Percentiles rank a stretch among this genome's conserved stretches.
Conservation (phyloP, 2,113 vertebrate species). For the Anarhynchus alexandrinus region DNA sequence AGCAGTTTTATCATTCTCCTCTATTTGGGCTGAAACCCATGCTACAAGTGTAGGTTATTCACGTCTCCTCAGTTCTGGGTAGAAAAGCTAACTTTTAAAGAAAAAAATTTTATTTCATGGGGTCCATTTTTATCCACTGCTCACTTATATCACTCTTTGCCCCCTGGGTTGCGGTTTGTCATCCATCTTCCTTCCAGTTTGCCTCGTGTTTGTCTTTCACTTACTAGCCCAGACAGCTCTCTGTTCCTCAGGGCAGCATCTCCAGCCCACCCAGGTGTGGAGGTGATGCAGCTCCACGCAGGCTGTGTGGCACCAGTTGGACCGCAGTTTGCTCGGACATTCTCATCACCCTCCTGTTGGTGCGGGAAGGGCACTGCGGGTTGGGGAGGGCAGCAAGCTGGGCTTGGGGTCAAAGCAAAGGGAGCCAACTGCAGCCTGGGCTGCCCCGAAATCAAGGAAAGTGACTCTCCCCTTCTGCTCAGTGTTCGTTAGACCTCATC, state of each 20-base stretch:
- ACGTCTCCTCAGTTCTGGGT: background rate
- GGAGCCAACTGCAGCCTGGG: background rate
- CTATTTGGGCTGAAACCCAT: background rate
- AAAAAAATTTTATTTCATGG: background rate
- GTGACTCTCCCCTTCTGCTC: background rate
- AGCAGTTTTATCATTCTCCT: background rate
- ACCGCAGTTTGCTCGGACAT: background rate
- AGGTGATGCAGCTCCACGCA: rapidly evolving
- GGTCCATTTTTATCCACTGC: background rate
- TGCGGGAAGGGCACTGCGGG: background rate
- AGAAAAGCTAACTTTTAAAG: background rate
- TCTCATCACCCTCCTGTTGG: background rate
- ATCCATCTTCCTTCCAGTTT: background rate
- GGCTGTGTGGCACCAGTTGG: rapidly evolving
- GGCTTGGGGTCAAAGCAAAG: background rate
- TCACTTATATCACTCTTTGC: background rate
- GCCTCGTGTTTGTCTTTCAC: background rate
- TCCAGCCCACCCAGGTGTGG: background rate
- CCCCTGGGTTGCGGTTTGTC: background rate
- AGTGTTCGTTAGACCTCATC: rapidly evolving
- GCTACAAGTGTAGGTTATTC: background rate
- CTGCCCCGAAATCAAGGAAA: background rate
- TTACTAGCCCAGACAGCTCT: background rate
- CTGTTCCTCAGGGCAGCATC: background rate
- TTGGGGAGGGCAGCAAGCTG: background rate